Evolutionary conservation across 2,113 vertebrate species (phyloP).

Genomic region (Gobiocypris rarus): DNA sequence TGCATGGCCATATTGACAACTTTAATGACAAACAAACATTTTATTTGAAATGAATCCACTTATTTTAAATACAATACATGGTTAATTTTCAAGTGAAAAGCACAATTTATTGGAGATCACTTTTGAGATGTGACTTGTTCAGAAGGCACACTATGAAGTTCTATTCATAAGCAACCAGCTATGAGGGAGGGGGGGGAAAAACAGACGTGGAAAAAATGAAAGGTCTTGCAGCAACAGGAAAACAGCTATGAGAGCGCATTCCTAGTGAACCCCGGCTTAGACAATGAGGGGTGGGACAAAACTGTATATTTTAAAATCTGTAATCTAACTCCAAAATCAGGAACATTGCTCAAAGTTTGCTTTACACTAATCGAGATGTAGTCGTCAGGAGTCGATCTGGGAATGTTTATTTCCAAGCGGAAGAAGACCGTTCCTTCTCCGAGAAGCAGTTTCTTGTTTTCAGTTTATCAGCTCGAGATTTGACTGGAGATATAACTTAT

Average conservation of each 20-base stretch:
- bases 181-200: slow-evolving; percentile 58
- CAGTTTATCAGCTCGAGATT: slow-evolving; percentile 73
- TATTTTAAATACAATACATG: not conserved
- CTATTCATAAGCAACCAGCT: slow-evolving; percentile 56
- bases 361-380: slow-evolving; percentile 49
- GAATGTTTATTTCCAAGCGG: slow-evolving; percentile 57
- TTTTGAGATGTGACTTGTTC: not conserved
- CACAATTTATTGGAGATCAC: not conserved
- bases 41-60: not conserved
- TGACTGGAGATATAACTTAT: slow-evolving; percentile 66
- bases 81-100: not conserved
- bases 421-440: slow-evolving; percentile 55
- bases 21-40: not conserved
- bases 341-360: slow-evolving; percentile 40
- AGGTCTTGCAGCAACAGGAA: slow-evolving; percentile 78
- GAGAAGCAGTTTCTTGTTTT: slow-evolving; percentile 48
- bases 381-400: slow-evolving; percentile 19
- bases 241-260: slow-evolving; percentile 79
- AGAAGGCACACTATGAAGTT: slow-evolving; percentile 4
- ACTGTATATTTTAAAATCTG: slow-evolving; percentile 65
- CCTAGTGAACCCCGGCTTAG: slow-evolving; percentile 66
- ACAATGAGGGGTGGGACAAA: slow-evolving; percentile 81
- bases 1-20: not conserved
- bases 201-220: slow-evolving; percentile 71
- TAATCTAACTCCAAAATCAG: slow-evolving; percentile 71